Evolutionary conservation across 2,113 vertebrate species (phyloP).

Genomic region (Micronycteris hirsuta): DNA sequence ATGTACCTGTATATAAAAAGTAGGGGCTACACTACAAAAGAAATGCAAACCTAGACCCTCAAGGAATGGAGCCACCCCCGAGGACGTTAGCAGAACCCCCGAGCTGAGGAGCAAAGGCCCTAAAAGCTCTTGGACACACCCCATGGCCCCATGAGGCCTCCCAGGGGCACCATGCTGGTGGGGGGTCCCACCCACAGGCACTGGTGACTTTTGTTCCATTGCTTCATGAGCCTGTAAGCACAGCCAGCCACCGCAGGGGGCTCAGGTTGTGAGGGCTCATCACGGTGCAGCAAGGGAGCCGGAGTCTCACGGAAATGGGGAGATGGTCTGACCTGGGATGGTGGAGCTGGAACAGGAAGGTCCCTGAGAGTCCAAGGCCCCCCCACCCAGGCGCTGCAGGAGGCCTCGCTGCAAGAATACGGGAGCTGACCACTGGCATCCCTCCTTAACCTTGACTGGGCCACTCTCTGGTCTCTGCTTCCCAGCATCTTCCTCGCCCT

Average conservation of each 20-base stretch:
- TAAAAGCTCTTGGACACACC: background rate
- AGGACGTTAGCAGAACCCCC: background rate
- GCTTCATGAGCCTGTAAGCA: background rate
- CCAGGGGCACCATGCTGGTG: fast-evolving
- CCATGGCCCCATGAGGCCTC: fast-evolving
- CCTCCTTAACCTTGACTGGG: background rate
- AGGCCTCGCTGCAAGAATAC: background rate
- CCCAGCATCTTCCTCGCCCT: background rate
- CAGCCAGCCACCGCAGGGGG: background rate
- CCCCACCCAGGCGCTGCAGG: background rate
- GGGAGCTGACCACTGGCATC: background rate
- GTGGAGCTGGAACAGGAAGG: background rate
- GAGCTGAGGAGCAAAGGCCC: background rate
- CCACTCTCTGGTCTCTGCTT: too few relatives aligned
- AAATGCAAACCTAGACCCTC: background rate
- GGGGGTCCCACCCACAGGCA: fast-evolving
- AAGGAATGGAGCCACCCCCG: background rate
- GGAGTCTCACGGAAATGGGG: background rate
- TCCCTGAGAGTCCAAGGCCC: background rate
- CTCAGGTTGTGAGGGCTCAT: background rate
- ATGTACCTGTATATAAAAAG: background rate
- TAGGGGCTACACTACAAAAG: too few relatives aligned
- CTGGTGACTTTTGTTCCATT: too few relatives aligned
- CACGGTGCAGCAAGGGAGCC: background rate
- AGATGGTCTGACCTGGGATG: background rate